Conservation (phyloP, 2,113 vertebrate genomes). For the Axis porcinus region DNA sequence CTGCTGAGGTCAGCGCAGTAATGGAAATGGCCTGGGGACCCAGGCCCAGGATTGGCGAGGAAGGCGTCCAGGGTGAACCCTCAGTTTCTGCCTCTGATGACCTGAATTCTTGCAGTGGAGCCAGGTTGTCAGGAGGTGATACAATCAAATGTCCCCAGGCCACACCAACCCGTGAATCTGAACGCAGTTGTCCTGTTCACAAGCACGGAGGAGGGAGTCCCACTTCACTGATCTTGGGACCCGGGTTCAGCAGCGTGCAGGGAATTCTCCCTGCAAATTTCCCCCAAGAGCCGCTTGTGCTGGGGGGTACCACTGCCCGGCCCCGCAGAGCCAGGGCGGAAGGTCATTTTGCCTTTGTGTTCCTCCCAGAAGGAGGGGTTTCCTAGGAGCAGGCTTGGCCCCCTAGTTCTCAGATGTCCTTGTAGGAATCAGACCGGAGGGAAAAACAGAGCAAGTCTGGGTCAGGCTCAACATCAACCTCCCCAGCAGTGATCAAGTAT, state of each 20-base stretch:
- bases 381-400: background rate
- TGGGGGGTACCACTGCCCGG: background rate
- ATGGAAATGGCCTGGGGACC: background rate
- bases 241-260: background rate
- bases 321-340: background rate
- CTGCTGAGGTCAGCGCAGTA: background rate
- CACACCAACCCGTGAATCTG: background rate
- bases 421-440: background rate
- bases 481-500: background rate
- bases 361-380: background rate
- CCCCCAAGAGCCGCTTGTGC: background rate
- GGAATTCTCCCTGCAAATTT: background rate
- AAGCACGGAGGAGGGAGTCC: background rate
- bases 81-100: background rate
- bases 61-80: background rate
- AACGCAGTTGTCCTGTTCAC: background rate
- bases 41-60: background rate
- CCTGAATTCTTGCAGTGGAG: background rate
- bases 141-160: background rate
- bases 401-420: background rate
- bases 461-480: background rate
- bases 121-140: background rate
- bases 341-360: background rate
- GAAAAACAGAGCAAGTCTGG: background rate
- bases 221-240: background rate